Evolutionary conservation across 2,113 vertebrate species (phyloP).

Genomic region (Pao palembangensis): DNA sequence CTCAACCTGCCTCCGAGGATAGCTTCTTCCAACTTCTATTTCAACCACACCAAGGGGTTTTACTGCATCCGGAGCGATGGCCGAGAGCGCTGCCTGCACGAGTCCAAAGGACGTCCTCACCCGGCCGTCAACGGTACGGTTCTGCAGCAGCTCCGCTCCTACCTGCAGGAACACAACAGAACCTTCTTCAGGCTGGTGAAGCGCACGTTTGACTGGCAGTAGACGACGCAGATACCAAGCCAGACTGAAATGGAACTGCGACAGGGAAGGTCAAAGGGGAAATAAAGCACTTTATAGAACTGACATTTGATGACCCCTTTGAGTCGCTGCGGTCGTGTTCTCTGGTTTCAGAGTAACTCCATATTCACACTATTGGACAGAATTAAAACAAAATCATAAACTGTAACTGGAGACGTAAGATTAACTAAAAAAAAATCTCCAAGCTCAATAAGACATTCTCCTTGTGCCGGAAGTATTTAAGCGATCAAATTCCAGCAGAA

Average conservation of each 20-base stretch:
- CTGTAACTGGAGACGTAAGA: conserved; percentile 49
- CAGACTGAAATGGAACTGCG: conserved; percentile 29
- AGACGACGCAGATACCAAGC: conserved; percentile 18
- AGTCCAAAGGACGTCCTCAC: conserved; percentile 91
- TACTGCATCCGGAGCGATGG: conserved; percentile 91
- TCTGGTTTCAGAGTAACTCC: conserved; percentile 54
- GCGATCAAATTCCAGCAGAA: conserved; percentile 56
- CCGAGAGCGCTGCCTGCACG: conserved; percentile 87
- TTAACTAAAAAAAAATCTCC: conserved; percentile 42
- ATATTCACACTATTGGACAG: conserved; percentile 43
- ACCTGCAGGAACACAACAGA: conserved; percentile 88
- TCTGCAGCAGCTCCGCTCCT: conserved; percentile 84
- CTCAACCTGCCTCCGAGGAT: conserved; percentile 86
- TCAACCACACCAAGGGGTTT: conserved; percentile 94
- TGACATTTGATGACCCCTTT: conserved; percentile 29
- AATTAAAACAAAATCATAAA: conserved; percentile 31
- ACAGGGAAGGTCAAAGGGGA: conserved; percentile 29
- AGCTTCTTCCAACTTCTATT: conserved; percentile 90
- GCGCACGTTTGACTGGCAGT: conserved; percentile 90
- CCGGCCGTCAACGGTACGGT: conserved; percentile 85
- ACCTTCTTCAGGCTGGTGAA: conserved; percentile 89
- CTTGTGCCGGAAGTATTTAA: conserved; percentile 60
- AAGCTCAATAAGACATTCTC: conserved; percentile 62
- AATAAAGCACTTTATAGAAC: conserved; percentile 65
- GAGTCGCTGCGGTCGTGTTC: conserved; percentile 48